Conservation (phyloP, 2,888 invertebrate genomes). For the Campaea margaritaria region DNA sequence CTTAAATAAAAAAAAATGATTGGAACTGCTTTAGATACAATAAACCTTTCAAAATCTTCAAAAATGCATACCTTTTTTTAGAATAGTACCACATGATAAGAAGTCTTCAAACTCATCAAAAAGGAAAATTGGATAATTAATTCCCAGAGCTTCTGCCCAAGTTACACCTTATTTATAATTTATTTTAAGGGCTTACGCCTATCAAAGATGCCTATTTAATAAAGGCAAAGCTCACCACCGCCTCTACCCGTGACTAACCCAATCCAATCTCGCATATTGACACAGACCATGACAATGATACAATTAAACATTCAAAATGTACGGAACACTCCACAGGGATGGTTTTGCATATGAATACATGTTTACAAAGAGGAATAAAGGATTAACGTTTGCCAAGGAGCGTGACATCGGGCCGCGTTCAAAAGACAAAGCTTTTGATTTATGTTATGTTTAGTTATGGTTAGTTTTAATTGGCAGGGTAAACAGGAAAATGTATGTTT, state of each 20-base stretch:
- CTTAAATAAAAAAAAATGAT: too few relatives aligned
- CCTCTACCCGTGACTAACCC: slow-evolving; percentile 48
- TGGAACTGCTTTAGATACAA: too few relatives aligned
- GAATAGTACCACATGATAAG: too few relatives aligned
- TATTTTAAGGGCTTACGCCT: too few relatives aligned
- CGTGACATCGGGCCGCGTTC: slow-evolving; percentile 27
- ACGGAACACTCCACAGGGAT: slow-evolving; percentile 45
- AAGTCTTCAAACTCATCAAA: too few relatives aligned
- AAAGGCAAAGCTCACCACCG: slow-evolving; percentile 7
- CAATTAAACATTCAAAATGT: slow-evolving; percentile 74
- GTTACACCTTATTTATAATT: too few relatives aligned
- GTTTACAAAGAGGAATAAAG: slow-evolving; percentile 59
- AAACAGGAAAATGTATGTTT: background rate
- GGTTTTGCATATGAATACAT: slow-evolving; percentile 61
- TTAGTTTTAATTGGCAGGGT: slow-evolving; percentile 18
- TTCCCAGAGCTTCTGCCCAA: too few relatives aligned
- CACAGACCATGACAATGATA: slow-evolving; percentile 66
- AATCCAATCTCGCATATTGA: slow-evolving; percentile 55
- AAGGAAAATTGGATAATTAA: too few relatives aligned
- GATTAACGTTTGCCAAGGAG: slow-evolving; percentile 46
- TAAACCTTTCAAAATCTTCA: too few relatives aligned
- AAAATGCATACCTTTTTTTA: too few relatives aligned
- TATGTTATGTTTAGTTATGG: slow-evolving; percentile 27
- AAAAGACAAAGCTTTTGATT: slow-evolving; percentile 28
- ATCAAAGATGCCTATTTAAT: background rate